These are phyloP conservation scores for Nomia melanderi DNA, from an alignment of 1,140 invertebrate genomes.

Conservation along the genomic window DNA sequence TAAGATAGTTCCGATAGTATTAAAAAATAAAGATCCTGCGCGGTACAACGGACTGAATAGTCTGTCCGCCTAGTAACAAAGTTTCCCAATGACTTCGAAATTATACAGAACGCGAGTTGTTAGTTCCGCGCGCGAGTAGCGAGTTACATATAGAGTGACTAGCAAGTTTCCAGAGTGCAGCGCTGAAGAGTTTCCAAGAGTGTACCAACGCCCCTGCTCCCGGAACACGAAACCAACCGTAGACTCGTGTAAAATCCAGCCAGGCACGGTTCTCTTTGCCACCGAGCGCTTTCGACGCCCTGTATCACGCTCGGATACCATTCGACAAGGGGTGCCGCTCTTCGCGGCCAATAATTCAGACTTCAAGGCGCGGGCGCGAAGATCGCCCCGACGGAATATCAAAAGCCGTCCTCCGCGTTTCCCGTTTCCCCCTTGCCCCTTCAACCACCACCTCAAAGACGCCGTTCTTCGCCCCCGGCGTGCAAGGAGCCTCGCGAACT, in stretches of 20 bases:
- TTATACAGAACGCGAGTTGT: too few relatives aligned
- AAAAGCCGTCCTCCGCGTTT: constrained; percentile 51
- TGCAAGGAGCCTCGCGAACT: constrained; percentile 12
- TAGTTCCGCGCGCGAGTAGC: neutral
- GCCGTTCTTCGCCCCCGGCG: constrained; percentile 38
- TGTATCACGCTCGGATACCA: constrained; percentile 67
- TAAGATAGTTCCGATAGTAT: too few relatives aligned
- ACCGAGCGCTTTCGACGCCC: constrained; percentile 56
- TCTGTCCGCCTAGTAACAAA: too few relatives aligned
- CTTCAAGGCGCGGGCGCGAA: constrained; percentile 69
- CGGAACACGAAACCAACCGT: constrained; percentile 20
- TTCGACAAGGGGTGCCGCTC: constrained; percentile 69
- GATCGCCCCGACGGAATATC: constrained; percentile 66
- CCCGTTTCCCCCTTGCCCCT: constrained; percentile 27
- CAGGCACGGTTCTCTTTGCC: constrained; percentile 54
- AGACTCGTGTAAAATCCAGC: constrained; percentile 4
- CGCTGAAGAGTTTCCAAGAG: constrained; percentile 18
- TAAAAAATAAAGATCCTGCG: too few relatives aligned
- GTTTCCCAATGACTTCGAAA: too few relatives aligned
- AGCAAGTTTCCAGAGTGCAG: neutral
- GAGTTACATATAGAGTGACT: neutral
- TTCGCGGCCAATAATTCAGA: constrained; percentile 68
- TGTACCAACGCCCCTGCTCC: constrained; percentile 1
- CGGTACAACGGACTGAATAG: too few relatives aligned
- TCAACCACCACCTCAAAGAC: constrained; percentile 9